A percentile compares a stretch with the other conserved stretches of the same genome.
phyloP scores from a whole-genome alignment of 2,888 invertebrate species.

The Anoplius nigerrimus region DNA sequence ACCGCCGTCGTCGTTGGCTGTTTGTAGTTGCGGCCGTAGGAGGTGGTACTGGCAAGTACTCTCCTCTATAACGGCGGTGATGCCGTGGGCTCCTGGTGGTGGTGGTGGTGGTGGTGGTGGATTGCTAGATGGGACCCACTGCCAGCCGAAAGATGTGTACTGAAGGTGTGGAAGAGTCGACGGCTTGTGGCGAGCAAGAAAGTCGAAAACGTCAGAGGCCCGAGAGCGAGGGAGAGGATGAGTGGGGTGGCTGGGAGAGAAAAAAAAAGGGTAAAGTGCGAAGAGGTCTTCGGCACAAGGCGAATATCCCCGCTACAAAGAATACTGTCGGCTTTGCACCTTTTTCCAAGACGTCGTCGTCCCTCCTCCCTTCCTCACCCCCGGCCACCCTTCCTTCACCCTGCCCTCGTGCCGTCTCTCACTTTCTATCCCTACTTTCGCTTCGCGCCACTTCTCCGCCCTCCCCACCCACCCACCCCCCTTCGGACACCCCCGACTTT shows the following conservation, averaged over 20 bases:
- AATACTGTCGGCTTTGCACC: constrained; percentile 75
- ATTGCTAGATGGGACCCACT: constrained; percentile 11
- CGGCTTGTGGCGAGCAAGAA: constrained; percentile 25
- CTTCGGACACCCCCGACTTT: constrained; percentile 25
- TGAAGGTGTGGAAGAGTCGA: constrained; percentile 5
- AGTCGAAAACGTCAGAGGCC: constrained; percentile 25
- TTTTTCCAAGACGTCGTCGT: constrained; percentile 70
- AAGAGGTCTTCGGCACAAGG: constrained; percentile 67
- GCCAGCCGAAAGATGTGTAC: constrained; percentile 6
- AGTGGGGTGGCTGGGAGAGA: constrained; percentile 34
- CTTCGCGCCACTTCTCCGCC: constrained; percentile 27
- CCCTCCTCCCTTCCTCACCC: constrained; percentile 11
- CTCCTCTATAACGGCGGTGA: background rate
- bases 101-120: constrained; percentile 23
- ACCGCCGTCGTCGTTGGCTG: background rate
- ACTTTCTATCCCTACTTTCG: constrained; percentile 27
- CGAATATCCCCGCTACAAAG: constrained; percentile 70
- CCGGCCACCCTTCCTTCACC: constrained; percentile 23
- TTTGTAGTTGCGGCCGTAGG: background rate
- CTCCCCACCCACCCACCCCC: constrained; percentile 29
- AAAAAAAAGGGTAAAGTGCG: constrained; percentile 61
- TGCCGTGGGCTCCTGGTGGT: constrained; percentile 1
- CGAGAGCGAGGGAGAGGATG: too few species aligned
- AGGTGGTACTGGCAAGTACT: constrained; percentile 1
- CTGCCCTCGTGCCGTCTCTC: constrained; percentile 10